Percentiles rank a stretch among this genome's conserved stretches.
These are phyloP conservation scores for Oryctolagus cuniculus DNA, from an alignment of 2,113 vertebrate genomes.

Conservation along the genomic window DNA sequence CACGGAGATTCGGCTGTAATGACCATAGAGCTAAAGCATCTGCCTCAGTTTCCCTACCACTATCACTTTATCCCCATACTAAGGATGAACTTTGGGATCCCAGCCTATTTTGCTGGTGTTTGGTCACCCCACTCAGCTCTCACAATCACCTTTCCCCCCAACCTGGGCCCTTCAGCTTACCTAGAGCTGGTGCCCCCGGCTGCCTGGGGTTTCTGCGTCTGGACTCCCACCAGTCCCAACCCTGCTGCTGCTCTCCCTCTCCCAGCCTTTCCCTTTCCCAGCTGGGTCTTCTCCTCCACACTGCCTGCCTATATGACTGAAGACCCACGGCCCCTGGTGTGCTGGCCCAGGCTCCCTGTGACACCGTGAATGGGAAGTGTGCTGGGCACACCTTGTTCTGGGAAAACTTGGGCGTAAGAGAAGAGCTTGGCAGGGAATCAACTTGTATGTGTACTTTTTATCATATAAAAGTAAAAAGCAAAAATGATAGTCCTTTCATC, in stretches of 20 bases:
- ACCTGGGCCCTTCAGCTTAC: background rate
- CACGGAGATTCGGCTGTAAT: too few relatives aligned
- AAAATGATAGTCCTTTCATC: background rate
- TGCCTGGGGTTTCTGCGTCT: fast-evolving
- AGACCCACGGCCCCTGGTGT: background rate
- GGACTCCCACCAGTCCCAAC: background rate
- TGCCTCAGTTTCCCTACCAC: background rate
- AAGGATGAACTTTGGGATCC: background rate
- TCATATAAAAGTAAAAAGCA: background rate
- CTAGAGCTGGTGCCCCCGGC: too few relatives aligned
- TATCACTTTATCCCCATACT: background rate
- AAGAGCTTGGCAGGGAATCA: background rate
- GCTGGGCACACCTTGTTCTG: background rate
- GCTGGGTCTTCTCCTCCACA: background rate
- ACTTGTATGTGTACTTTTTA: background rate
- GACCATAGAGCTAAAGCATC: background rate
- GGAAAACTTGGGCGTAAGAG: background rate
- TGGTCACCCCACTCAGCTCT: background rate
- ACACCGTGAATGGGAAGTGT: background rate
- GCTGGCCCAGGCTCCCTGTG: background rate
- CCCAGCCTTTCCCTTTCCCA: background rate
- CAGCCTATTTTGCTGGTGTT: background rate
- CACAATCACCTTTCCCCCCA: background rate
- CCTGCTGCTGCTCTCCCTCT: fast-evolving
- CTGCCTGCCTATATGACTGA: background rate